Conservation (phyloP, 2,797 vertebrate species). For the Falco columbarius region DNA sequence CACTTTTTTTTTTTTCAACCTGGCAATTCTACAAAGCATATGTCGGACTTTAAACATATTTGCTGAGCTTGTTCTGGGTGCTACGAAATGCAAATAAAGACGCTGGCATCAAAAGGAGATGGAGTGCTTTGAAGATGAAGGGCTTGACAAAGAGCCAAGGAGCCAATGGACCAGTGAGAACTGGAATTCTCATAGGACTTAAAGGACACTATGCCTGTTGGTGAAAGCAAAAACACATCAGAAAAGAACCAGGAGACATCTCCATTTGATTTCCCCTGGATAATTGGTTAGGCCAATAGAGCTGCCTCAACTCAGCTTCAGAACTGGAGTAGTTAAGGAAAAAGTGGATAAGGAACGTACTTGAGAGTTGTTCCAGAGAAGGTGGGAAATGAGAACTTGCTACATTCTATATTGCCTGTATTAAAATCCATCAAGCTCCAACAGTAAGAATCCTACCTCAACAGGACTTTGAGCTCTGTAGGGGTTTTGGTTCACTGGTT, state of each 20-base stretch:
- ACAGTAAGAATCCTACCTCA: not conserved
- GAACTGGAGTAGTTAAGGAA: not conserved
- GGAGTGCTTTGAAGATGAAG: conserved; percentile 35
- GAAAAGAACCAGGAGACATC: not conserved
- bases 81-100: conserved; percentile 4
- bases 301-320: not conserved
- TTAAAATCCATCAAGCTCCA: not conserved
- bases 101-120: not conserved
- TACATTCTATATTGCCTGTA: not conserved
- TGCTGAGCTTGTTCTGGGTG: not conserved
- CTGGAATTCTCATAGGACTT: not conserved
- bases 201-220: not conserved
- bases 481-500: not conserved
- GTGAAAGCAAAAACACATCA: not conserved
- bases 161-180: not conserved
- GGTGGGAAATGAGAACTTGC: not conserved
- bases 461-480: not conserved
- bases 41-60: conserved; percentile 1
- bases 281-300: not conserved
- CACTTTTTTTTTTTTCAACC: accelerated
- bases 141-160: conserved; percentile 1
- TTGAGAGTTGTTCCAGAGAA: not conserved
- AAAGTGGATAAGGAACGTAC: not conserved
- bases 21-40: conserved; percentile 50
- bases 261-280: not conserved